Conservation (phyloP, 2,797 vertebrate genomes). For the Natrix natrix region DNA sequence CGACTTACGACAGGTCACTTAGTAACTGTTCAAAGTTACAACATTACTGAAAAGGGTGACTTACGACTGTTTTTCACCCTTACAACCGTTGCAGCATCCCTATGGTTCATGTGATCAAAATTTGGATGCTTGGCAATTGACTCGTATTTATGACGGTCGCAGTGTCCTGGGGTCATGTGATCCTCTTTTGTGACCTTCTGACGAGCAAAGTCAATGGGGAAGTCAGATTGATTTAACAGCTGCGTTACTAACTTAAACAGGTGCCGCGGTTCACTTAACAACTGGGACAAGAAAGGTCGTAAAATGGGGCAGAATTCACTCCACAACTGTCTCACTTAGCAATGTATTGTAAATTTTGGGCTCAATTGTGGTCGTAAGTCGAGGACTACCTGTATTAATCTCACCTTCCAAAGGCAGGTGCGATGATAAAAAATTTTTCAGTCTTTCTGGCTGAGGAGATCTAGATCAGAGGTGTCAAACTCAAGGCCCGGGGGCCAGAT, state of each 20-base stretch:
- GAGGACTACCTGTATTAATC: too few relatives aligned
- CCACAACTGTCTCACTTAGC: background rate
- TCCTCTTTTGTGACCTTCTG: background rate
- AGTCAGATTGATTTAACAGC: background rate
- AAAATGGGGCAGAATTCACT: background rate
- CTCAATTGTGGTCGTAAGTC: background rate
- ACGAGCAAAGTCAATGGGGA: background rate
- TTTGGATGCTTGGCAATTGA: background rate
- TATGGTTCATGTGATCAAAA: background rate
- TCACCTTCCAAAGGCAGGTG: too few relatives aligned
- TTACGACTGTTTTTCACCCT: background rate
- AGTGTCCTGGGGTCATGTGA: too few relatives aligned
- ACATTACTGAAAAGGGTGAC: background rate
- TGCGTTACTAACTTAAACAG: background rate
- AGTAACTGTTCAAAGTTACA: background rate
- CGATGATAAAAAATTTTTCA: too few relatives aligned
- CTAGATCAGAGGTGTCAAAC: too few relatives aligned
- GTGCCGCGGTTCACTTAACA: background rate
- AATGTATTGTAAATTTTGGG: background rate
- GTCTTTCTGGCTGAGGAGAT: too few relatives aligned
- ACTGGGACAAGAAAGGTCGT: background rate
- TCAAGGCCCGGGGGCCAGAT: too few relatives aligned
- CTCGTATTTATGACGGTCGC: background rate
- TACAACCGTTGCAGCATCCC: background rate
- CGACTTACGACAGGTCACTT: background rate